These are phyloP conservation scores for Odontothrips loti DNA, from an alignment of 2,888 invertebrate species.

Conservation along the genomic window DNA sequence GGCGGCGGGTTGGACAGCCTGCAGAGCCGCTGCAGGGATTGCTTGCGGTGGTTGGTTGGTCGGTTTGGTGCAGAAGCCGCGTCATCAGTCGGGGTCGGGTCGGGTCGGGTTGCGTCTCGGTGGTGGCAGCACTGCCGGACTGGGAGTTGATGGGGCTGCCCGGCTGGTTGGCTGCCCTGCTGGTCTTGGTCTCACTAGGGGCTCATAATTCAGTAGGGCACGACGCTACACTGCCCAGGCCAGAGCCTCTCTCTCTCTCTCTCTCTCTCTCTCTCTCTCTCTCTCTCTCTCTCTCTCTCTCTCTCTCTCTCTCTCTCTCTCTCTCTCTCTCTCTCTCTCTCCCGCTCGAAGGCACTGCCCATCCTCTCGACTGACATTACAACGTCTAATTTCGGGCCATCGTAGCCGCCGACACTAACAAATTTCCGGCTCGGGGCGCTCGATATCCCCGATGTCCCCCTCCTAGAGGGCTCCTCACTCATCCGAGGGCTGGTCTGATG, in stretches of 20 bases:
- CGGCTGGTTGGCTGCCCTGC: neutral
- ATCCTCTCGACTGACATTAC: neutral
- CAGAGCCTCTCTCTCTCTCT: neutral
- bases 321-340: neutral
- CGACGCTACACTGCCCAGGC: neutral
- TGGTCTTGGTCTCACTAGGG: neutral
- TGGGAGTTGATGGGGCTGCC: neutral
- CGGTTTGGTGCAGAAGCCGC: too few species aligned
- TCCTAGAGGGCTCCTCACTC: too few species aligned
- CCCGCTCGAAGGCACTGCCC: neutral
- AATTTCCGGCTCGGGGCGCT: too few species aligned
- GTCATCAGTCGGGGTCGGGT: neutral
- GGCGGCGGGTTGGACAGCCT: too few species aligned
- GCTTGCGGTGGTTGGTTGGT: too few species aligned
- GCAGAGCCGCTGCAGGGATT: too few species aligned
- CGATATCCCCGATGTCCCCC: too few species aligned
- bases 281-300: neutral
- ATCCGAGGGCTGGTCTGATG: too few species aligned
- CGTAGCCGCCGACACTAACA: too few species aligned
- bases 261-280: constrained; percentile 1
- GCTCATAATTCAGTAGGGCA: neutral
- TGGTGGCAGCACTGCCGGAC: neutral
- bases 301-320: neutral
- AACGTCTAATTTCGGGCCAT: too few species aligned
- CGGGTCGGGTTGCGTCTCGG: neutral